phyloP scores from a whole-genome alignment of 92 coral and sea anemone species.

The Metridium senile region DNA sequence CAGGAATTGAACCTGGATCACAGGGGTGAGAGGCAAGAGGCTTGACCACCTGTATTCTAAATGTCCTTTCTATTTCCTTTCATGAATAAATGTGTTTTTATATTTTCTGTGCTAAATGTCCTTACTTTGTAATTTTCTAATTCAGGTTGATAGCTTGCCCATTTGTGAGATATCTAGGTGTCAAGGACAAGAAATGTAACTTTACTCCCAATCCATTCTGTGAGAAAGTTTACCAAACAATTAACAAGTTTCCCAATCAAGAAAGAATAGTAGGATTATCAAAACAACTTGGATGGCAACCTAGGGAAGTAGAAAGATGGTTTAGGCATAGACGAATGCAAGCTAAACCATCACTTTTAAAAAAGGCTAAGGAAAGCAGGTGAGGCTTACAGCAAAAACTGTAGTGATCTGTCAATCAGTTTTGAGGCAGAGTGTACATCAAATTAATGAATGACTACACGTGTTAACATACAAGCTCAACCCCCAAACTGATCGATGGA shows the following conservation, averaged over 20 bases:
- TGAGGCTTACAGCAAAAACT: constrained; percentile 2
- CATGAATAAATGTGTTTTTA: too few species aligned
- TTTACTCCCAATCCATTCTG: constrained; percentile 80
- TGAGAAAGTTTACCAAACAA: constrained; percentile 93
- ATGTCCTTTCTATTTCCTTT: too few species aligned
- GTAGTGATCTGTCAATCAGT: background rate
- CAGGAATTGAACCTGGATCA: too few species aligned
- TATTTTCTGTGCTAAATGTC: background rate
- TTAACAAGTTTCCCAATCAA: constrained; percentile 73
- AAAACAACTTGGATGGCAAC: constrained; percentile 95
- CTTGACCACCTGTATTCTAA: background rate
- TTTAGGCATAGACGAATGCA: constrained; percentile 80
- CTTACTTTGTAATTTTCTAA: background rate
- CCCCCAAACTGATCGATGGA: too few species aligned
- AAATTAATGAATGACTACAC: too few species aligned
- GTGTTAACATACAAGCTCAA: too few species aligned
- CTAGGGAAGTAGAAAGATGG: constrained; percentile 85
- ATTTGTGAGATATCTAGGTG: constrained; percentile 66
- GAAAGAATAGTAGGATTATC: constrained; percentile 86
- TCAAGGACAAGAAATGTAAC: constrained; percentile 65
- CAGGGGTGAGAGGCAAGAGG: too few species aligned
- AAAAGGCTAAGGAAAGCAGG: constrained; percentile 89
- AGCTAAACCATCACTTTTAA: constrained; percentile 78
- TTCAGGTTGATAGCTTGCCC: constrained; percentile 91
- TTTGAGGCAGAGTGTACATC: too few species aligned